Percentiles rank a stretch among this genome's conserved stretches.
phyloP scores from a whole-genome alignment of 2,113 vertebrate species.

The Prietella phreatophila region DNA sequence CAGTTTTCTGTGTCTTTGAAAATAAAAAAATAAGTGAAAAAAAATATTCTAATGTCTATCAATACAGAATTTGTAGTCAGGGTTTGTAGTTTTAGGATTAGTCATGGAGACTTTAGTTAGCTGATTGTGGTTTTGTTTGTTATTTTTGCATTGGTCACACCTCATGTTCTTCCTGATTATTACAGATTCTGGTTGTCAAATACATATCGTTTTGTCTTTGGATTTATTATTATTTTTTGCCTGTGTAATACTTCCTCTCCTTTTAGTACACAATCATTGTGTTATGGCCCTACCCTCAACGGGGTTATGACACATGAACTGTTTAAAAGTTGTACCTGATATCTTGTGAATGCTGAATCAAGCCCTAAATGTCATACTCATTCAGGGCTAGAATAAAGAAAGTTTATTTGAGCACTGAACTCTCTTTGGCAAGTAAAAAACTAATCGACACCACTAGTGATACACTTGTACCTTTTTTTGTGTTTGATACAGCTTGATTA shows the following conservation, averaged over 20 bases:
- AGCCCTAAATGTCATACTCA: background rate
- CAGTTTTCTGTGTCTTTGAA: background rate
- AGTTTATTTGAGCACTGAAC: background rate
- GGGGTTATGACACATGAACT: background rate
- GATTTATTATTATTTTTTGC: background rate
- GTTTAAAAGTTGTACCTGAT: background rate
- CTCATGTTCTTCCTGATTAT: background rate
- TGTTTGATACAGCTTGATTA: background rate
- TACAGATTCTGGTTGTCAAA: background rate
- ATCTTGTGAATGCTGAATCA: background rate
- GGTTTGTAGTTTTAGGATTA: background rate
- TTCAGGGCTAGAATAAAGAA: background rate
- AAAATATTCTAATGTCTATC: background rate
- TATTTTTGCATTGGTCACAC: background rate
- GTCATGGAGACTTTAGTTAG: background rate
- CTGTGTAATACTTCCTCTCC: background rate
- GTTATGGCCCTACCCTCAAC: background rate
- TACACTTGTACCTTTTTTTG: background rate
- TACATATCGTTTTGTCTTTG: background rate
- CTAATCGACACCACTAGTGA: background rate
- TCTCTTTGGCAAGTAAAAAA: background rate
- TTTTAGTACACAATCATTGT: background rate
- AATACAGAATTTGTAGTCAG: background rate
- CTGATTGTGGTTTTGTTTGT: background rate
- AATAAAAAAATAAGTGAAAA: background rate